Evolutionary conservation across 2,888 invertebrate genomes (phyloP).

Genomic region (Yponomeuta cagnagella): DNA sequence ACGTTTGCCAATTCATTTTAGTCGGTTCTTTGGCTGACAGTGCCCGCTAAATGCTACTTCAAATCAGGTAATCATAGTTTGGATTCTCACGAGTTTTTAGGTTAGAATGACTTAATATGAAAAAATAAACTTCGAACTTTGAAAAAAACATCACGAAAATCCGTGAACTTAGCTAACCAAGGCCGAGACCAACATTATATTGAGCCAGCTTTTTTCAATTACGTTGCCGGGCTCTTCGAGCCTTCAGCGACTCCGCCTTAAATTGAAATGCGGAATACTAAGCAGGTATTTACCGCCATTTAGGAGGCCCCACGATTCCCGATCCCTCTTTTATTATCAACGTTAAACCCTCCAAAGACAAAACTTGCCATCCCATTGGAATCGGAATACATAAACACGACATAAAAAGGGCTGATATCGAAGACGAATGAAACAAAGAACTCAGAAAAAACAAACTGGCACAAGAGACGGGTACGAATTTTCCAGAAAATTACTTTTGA

Average conservation of each 20-base stretch:
- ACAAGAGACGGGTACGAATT: neutral
- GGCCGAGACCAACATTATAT: neutral
- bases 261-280: slow-evolving; percentile 15
- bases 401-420: slow-evolving; percentile 13
- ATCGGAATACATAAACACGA: slow-evolving; percentile 15
- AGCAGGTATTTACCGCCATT: slow-evolving; percentile 14
- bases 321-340: slow-evolving; percentile 11
- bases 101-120: no score
- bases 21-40: no score
- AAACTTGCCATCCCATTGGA: slow-evolving; percentile 5
- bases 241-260: neutral
- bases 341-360: slow-evolving; percentile 13
- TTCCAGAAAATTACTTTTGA: neutral
- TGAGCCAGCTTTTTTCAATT: slow-evolving; percentile 9
- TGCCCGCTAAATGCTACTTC: no score
- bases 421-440: slow-evolving; percentile 7
- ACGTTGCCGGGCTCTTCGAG: neutral
- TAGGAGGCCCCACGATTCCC: neutral
- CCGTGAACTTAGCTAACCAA: neutral
- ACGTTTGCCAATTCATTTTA: no score
- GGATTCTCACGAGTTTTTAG: no score
- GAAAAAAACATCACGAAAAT: neutral
- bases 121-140: no score
- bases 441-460: neutral
- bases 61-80: no score